Conservation (phyloP, 2,888 invertebrate species). For the Erebia ligea region DNA sequence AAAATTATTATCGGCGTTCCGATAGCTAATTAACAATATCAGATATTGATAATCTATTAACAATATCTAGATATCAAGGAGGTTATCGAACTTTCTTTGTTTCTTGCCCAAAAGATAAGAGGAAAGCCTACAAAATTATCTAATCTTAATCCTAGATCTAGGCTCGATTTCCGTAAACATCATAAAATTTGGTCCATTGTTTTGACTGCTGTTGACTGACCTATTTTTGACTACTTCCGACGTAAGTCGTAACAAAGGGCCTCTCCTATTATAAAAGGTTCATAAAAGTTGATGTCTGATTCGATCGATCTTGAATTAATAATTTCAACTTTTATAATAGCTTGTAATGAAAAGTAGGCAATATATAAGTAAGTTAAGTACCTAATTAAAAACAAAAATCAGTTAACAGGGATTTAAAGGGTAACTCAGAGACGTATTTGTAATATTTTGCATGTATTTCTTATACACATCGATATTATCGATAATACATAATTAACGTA, state of each 20-base stretch:
- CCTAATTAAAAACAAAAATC: no score
- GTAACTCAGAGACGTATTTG: no score
- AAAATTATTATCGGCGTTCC: conserved; percentile 16
- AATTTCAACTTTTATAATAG: neutral
- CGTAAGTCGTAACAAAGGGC: neutral
- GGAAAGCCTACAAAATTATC: conserved; percentile 27
- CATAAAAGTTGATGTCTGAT: neutral
- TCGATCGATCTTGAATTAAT: neutral
- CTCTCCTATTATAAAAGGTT: neutral
- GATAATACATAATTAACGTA: conserved; percentile 30
- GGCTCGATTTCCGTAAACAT: conserved; percentile 11
- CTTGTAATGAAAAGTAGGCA: no score
- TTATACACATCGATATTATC: conserved; percentile 32
- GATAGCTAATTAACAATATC: conserved; percentile 22
- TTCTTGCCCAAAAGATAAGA: conserved; percentile 30
- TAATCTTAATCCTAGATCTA: conserved; percentile 25
- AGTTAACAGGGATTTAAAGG: neutral
- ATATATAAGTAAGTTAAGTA: neutral
- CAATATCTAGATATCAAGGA: conserved; percentile 23
- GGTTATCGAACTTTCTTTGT: conserved; percentile 36
- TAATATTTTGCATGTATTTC: neutral
- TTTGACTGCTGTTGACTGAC: neutral
- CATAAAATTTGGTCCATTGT: neutral
- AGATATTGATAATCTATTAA: conserved; percentile 29
- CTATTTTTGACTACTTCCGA: neutral